Percentiles rank a stretch among this genome's conserved stretches.
Evolutionary conservation across 2,888 invertebrate genomes (phyloP).

Genomic region (Lamproptera curius): DNA sequence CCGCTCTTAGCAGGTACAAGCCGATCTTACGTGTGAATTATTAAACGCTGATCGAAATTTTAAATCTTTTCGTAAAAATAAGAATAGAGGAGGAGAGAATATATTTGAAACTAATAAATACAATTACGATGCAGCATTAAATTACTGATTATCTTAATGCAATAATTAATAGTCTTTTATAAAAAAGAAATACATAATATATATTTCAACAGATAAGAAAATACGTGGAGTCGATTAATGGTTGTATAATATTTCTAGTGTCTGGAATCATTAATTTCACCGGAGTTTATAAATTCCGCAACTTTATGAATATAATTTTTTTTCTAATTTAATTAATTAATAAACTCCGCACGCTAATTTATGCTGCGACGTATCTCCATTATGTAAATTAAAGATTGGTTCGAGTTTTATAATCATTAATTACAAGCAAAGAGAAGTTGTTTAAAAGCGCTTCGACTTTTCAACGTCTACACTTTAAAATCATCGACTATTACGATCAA

Average conservation of each 20-base stretch:
- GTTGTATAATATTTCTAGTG: background rate
- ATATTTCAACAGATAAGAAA: background rate
- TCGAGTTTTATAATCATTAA: slow-evolving; percentile 2
- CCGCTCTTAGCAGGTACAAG: slow-evolving; percentile 61
- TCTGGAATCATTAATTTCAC: background rate
- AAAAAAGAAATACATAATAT: background rate
- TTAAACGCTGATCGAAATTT: slow-evolving; percentile 61
- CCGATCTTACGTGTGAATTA: slow-evolving; percentile 70
- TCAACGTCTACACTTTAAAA: slow-evolving; percentile 38
- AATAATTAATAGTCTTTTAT: background rate
- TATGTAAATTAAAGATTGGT: slow-evolving; percentile 4
- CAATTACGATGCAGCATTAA: slow-evolving; percentile 40
- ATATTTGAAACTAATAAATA: slow-evolving; percentile 42
- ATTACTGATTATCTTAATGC: background rate
- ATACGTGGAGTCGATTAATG: background rate
- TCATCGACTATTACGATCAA: slow-evolving; percentile 45
- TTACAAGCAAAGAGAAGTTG: slow-evolving; percentile 11
- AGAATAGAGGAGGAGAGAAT: slow-evolving; percentile 31
- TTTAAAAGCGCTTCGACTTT: slow-evolving; percentile 26
- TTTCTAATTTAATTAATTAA: background rate
- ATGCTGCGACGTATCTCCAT: slow-evolving; percentile 1
- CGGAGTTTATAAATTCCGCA: background rate
- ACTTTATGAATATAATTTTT: background rate
- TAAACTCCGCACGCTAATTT: background rate
- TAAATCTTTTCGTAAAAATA: slow-evolving; percentile 44